Evolutionary conservation across 2,797 vertebrate genomes (phyloP), one percentile per base, ranked within the genome.

Genomic region (Diplodus sargus): DNA sequence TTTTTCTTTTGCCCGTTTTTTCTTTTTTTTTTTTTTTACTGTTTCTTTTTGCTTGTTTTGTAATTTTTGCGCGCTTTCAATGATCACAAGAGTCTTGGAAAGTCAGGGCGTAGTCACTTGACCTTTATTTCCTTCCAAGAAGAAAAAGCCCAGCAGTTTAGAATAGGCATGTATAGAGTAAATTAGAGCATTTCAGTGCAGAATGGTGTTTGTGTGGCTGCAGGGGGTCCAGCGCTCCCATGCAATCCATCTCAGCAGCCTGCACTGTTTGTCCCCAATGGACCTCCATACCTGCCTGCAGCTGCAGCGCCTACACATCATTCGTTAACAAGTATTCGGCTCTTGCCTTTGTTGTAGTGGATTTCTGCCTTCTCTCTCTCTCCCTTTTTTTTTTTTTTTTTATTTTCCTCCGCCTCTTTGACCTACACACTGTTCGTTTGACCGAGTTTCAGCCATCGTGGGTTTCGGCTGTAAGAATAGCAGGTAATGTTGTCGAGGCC

Each of bases 231-330:
- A 3, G 80, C 66, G 58, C 85, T 91, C 87, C 75, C 70, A 71
- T 91, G 87, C 92, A 91, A 94, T 94, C 90, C 94, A 93, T 93
- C 94, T 94, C 89, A 86, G 82, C 90, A 92, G 91, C 89, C 88
- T 90, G 87, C 90, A 77, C 87, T 93, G 89, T 94, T 94, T 93
- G 90, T 94, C 93, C 94, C 94, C 91, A 86, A 76, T 66, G 92
- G 94, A 92, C 94, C 84, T 84, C 87, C 90, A 67, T 95, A 93
- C 90, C 92, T 93, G 93, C 93, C 90, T 90, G 87, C 91, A 93
- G 91, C 92, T 91, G 89, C 90, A 81, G 92, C 90, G 90, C 93
- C 93, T 92, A 94, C 93, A 94, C 93, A 93, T 94, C 91, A 93
- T 93, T 92, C 86, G 85, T 91, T 95, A 95, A 93, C 91, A 93